A percentile compares a stretch with the other conserved stretches of the same genome.
Evolutionary conservation across 2,113 vertebrate species (phyloP).

Genomic region (Tachysurus vachellii): DNA sequence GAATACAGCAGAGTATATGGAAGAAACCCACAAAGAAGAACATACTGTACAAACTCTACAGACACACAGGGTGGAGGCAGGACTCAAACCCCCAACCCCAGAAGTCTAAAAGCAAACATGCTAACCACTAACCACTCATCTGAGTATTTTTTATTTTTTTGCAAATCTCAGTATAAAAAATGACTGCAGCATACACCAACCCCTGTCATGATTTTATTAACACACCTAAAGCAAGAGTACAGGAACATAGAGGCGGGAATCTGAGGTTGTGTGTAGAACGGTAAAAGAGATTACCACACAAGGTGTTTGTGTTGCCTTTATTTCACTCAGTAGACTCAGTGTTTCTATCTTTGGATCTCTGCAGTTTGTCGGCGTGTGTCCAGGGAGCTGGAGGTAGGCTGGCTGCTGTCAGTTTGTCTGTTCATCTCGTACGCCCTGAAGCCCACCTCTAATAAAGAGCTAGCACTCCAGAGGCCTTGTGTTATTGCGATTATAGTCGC

Average conservation of each 20-base stretch:
- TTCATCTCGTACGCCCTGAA: background rate
- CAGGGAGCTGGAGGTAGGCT: background rate
- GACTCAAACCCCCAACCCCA: too few relatives aligned
- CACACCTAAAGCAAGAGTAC: background rate
- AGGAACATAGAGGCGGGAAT: background rate
- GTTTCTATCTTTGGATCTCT: constrained; percentile 18
- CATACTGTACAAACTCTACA: too few relatives aligned
- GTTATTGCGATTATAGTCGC: constrained; percentile 9
- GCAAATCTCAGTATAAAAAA: background rate
- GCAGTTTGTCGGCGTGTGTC: constrained; percentile 1
- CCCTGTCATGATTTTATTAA: background rate
- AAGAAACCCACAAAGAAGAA: too few relatives aligned
- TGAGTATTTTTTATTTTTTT: background rate
- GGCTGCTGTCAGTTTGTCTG: constrained; percentile 12
- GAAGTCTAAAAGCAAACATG: too few relatives aligned
- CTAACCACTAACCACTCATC: too few relatives aligned
- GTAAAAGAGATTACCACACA: background rate
- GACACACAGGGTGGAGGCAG: too few relatives aligned
- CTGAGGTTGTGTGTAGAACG: background rate
- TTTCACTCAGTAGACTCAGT: background rate
- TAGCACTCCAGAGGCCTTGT: background rate
- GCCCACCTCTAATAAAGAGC: constrained; percentile 22
- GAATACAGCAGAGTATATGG: too few relatives aligned
- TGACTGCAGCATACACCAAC: background rate
- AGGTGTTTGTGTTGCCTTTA: background rate